Conservation (phyloP, 2,797 vertebrate species). For the Melanotaenia parkinsoni region DNA sequence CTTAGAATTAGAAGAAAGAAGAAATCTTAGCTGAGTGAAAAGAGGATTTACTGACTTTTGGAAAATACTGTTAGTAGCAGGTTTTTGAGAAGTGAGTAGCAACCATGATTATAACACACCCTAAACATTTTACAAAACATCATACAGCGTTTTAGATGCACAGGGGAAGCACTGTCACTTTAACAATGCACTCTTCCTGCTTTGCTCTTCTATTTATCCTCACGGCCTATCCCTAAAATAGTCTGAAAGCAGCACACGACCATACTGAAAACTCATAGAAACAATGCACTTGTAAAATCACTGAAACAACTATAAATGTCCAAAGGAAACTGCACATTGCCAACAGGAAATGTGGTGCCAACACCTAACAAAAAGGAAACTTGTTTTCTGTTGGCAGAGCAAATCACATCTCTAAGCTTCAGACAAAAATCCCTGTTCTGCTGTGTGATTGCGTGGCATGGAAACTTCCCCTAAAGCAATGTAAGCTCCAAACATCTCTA, state of each 20-base stretch:
- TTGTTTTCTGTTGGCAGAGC: constrained; percentile 8
- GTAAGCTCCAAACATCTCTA: constrained; percentile 61
- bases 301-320: constrained; percentile 44
- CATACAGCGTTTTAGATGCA: constrained; percentile 38
- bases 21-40: constrained; percentile 46
- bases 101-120: constrained; percentile 43
- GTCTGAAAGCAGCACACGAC: constrained; percentile 41
- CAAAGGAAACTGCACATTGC: constrained; percentile 55
- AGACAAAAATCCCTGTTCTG: constrained; percentile 46
- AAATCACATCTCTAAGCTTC: constrained; percentile 31
- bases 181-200: constrained; percentile 70
- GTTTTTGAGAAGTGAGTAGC: constrained; percentile 32
- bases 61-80: constrained; percentile 22
- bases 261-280: constrained; percentile 29
- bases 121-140: constrained; percentile 34
- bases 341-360: constrained; percentile 64
- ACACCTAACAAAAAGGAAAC: constrained; percentile 45
- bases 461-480: constrained; percentile 48
- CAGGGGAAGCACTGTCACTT: constrained; percentile 5
- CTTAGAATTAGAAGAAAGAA: constrained; percentile 47
- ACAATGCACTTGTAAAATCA: constrained; percentile 54
- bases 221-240: constrained; percentile 59
- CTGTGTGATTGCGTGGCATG: constrained; percentile 57
- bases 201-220: constrained; percentile 53
- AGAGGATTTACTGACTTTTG: constrained; percentile 56